phyloP scores from a whole-genome alignment of 2,113 vertebrate species.

The Mus spicilegus region DNA sequence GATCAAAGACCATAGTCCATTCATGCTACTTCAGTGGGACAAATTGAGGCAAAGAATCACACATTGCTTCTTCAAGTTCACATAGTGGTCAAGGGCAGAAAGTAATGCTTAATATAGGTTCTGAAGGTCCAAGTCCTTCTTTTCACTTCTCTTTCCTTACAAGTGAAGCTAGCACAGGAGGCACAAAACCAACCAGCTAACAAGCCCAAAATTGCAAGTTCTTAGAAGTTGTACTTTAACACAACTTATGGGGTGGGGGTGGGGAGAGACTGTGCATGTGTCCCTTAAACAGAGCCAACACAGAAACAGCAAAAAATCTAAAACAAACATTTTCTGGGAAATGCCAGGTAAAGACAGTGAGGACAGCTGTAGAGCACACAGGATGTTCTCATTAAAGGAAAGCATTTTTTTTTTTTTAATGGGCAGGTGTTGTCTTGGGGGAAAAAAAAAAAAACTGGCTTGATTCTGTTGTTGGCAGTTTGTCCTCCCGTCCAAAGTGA shows the following conservation, averaged over 20 bases:
- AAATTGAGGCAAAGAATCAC: not conserved
- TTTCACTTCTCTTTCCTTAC: not conserved
- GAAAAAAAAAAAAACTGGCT: conserved; percentile 14
- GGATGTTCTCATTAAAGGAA: conserved; percentile 28
- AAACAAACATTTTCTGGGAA: conserved; percentile 16
- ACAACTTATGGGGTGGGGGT: not conserved
- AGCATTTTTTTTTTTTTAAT: not conserved
- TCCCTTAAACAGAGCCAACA: not conserved
- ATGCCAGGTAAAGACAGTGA: not conserved
- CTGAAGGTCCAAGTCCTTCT: not conserved
- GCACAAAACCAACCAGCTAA: not conserved
- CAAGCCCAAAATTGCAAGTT: not conserved
- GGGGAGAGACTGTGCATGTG: fast-evolving
- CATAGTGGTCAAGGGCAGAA: not conserved
- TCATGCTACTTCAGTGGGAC: not conserved
- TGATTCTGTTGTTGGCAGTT: not conserved
- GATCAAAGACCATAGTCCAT: not conserved
- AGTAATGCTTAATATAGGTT: not conserved
- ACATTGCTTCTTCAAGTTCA: not conserved
- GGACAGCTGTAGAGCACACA: not conserved
- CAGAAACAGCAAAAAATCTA: not conserved
- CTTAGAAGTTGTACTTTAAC: not conserved
- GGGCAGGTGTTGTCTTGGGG: conserved; percentile 38
- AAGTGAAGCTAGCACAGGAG: not conserved
- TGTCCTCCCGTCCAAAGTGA: not conserved